phyloP scores from a whole-genome alignment of 2,888 invertebrate genomes.

The Cotesia congregata region DNA sequence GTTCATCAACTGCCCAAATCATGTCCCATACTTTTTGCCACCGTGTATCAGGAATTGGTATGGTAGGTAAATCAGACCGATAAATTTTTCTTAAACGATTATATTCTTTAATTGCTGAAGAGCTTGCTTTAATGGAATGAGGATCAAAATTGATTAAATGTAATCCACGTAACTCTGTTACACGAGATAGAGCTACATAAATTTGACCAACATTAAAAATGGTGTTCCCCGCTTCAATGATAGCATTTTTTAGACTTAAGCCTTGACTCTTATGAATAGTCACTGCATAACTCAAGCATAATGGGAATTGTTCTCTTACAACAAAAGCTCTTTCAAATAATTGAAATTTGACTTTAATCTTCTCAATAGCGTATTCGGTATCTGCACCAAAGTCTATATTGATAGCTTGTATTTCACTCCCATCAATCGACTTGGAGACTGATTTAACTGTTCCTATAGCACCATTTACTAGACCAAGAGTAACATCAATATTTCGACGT shows the following conservation, averaged over 20 bases:
- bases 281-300: constrained; percentile 16
- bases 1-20: constrained; percentile 3
- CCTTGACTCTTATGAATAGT: constrained; percentile 26
- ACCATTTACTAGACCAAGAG: too few relatives aligned
- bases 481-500: neutral
- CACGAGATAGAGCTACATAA: neutral
- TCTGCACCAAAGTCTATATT: neutral
- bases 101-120: too few relatives aligned
- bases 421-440: too few relatives aligned
- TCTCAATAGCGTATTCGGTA: neutral
- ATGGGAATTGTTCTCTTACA: constrained; percentile 14
- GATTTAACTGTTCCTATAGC: too few relatives aligned
- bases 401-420: too few relatives aligned
- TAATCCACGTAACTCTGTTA: constrained; percentile 4
- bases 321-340: constrained; percentile 15
- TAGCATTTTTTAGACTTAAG: neutral
- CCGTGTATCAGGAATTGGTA: constrained; percentile 13
- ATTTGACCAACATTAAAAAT: constrained; percentile 4
- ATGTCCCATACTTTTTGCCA: constrained; percentile 17
- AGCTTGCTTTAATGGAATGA: neutral
- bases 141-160: constrained; percentile 9
- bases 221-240: constrained; percentile 13
- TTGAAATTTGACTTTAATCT: constrained; percentile 23
- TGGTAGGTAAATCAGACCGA: constrained; percentile 16
- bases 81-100: constrained; percentile 36